These are phyloP conservation scores for Nezara viridula DNA, from an alignment of 2,888 invertebrate genomes.

Conservation along the genomic window DNA sequence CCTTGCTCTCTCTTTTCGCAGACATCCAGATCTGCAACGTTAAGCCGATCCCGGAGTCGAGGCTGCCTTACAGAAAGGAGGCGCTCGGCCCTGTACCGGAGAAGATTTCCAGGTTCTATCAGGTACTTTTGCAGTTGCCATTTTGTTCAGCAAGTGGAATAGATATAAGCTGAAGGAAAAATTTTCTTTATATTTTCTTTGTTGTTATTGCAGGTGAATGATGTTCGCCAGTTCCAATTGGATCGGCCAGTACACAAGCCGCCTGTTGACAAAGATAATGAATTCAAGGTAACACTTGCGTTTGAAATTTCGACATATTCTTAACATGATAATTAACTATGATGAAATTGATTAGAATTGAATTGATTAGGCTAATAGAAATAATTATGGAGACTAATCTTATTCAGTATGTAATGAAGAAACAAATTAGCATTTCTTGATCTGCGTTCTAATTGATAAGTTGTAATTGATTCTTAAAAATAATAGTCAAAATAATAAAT, in stretches of 20 bases:
- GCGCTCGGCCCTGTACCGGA: slow-evolving; percentile 80
- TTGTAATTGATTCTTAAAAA: too few species aligned
- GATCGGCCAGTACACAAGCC: slow-evolving; percentile 92
- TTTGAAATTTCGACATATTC: not conserved
- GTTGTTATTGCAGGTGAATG: slow-evolving; percentile 88
- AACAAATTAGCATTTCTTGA: too few species aligned
- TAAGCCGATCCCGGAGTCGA: slow-evolving; percentile 81
- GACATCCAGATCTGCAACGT: slow-evolving; percentile 96
- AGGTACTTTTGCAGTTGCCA: slow-evolving; percentile 67
- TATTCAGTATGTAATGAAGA: too few species aligned
- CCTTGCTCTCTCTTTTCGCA: too few species aligned
- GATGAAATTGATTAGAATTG: too few species aligned
- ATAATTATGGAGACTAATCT: too few species aligned
- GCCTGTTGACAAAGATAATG: slow-evolving; percentile 92
- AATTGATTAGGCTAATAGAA: too few species aligned
- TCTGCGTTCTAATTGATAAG: too few species aligned
- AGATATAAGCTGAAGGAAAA: not conserved
- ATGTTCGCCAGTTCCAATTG: slow-evolving; percentile 90
- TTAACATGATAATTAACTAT: too few species aligned
- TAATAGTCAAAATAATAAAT: too few species aligned
- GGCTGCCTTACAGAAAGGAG: slow-evolving; percentile 70
- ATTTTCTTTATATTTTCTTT: not conserved
- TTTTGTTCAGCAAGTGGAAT: not conserved
- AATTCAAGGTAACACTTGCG: slow-evolving; percentile 80
- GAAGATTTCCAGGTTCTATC: slow-evolving; percentile 89